Evolutionary conservation across 30 jellyfish, hydroid and myxozoan species (phyloP).

Genomic region (Aurelia aurita complex sp. Pacific): DNA sequence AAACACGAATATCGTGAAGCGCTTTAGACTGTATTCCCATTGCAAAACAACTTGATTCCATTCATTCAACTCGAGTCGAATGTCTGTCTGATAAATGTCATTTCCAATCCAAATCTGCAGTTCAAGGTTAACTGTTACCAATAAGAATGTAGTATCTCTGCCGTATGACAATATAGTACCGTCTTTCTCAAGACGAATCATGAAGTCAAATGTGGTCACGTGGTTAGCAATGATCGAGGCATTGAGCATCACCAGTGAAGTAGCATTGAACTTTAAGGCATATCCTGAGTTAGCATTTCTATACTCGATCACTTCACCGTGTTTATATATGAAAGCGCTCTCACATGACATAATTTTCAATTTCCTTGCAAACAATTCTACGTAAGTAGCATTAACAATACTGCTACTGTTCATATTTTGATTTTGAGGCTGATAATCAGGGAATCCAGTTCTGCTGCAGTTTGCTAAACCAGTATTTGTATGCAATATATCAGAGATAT

Average conservation of each 20-base stretch:
- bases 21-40: constrained; percentile 11
- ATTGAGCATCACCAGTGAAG: constrained; percentile 53
- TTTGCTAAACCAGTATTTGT: background rate
- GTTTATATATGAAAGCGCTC: constrained; percentile 37
- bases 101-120: constrained; percentile 43
- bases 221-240: constrained; percentile 9
- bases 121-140: constrained; percentile 18
- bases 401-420: background rate
- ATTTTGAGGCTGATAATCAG: background rate
- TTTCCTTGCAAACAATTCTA: constrained; percentile 3
- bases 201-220: constrained; percentile 34
- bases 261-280: constrained; percentile 49
- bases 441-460: constrained; percentile 12
- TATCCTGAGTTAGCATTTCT: constrained; percentile 56
- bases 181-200: constrained; percentile 31
- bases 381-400: constrained; percentile 7
- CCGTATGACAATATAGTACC: constrained; percentile 65
- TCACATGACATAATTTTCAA: constrained; percentile 29
- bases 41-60: constrained; percentile 65
- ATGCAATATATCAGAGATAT: background rate
- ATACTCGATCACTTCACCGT: constrained; percentile 33
- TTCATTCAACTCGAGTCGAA: constrained; percentile 10
- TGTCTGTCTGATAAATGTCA: constrained; percentile 8
- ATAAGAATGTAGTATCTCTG: constrained; percentile 23
- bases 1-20: constrained; percentile 29